Evolutionary conservation across 2,113 vertebrate genomes (phyloP).

Genomic region (Chionis minor): DNA sequence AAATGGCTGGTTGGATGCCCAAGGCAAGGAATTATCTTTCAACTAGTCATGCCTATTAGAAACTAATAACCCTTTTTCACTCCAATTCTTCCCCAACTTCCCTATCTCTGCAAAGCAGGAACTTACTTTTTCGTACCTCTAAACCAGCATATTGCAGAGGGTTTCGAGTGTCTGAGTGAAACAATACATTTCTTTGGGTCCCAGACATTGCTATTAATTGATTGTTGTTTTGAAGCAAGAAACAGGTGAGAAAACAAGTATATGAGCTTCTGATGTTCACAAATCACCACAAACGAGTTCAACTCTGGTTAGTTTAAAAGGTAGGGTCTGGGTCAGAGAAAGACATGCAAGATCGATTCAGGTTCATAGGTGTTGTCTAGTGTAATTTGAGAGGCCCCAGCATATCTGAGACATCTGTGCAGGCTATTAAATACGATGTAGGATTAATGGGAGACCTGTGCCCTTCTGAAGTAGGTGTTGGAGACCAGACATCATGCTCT

Average conservation of each 20-base stretch:
- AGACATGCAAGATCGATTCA: not conserved
- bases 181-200: not conserved
- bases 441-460: not conserved
- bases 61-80: not conserved
- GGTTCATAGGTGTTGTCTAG: not conserved
- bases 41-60: not conserved
- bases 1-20: not conserved
- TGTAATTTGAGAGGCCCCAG: not conserved
- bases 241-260: not conserved
- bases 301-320: not conserved
- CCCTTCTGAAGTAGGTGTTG: not conserved
- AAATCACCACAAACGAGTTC: not conserved
- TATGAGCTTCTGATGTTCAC: not conserved
- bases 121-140: not conserved
- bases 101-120: not conserved
- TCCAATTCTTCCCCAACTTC: not conserved
- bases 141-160: not conserved
- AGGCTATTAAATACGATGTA: not conserved
- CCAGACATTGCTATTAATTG: not conserved
- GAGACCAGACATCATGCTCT: not conserved
- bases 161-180: not conserved
- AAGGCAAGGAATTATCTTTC: not conserved
- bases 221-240: not conserved
- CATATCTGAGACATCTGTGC: not conserved
- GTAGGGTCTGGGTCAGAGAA: not conserved